Evolutionary conservation across 2,888 invertebrate species (phyloP).

Genomic region (Lamellibrachia satsuma): DNA sequence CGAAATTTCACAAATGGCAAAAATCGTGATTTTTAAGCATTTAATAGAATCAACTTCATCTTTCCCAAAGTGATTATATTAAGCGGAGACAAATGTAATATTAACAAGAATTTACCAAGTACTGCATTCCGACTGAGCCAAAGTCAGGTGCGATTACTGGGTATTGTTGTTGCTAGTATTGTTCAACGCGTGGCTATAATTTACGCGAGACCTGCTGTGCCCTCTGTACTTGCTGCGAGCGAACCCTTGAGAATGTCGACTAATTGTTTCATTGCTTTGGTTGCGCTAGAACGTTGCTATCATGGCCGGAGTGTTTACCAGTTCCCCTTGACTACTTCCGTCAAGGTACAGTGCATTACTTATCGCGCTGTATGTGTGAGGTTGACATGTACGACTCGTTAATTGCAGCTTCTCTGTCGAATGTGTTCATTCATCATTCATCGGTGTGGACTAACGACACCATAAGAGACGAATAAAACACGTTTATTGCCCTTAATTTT

Average conservation of each 20-base stretch:
- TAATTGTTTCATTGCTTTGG: not conserved
- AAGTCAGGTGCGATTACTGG: not conserved
- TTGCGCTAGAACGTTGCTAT: not conserved
- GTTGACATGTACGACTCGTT: not conserved
- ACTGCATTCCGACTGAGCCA: not conserved
- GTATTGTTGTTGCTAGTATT: not conserved
- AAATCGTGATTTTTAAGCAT: too few species aligned
- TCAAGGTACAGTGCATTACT: not conserved
- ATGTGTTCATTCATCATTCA: not conserved
- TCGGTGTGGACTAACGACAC: not conserved
- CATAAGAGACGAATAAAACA: not conserved
- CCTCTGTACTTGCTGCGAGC: not conserved
- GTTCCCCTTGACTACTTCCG: not conserved
- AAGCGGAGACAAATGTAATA: not conserved
- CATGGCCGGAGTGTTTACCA: not conserved
- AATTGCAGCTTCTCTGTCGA: not conserved
- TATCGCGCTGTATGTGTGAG: not conserved
- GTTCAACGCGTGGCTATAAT: not conserved
- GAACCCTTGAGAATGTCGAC: conserved; percentile 12
- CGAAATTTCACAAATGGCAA: too few species aligned
- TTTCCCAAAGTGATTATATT: too few species aligned
- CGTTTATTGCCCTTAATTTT: not conserved
- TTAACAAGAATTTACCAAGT: not conserved
- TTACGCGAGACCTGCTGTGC: not conserved
- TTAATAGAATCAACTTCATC: too few species aligned